Evolutionary conservation across 2,113 vertebrate species (phyloP), one percentile per base, ranked within the genome.

Genomic region (Onychorhynchus coronatus): DNA sequence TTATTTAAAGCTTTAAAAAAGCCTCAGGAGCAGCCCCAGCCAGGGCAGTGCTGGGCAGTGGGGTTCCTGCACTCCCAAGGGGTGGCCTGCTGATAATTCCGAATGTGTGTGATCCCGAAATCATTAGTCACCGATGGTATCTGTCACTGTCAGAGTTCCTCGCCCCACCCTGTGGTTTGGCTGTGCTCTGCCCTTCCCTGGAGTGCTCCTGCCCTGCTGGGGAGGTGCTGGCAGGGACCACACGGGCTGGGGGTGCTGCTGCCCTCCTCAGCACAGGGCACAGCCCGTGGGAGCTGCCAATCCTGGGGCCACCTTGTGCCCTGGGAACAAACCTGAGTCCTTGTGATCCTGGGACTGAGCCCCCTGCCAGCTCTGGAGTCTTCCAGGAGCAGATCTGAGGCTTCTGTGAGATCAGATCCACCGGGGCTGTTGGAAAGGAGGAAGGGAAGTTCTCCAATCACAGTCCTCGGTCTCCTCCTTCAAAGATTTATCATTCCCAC

Each of bases 1-100:
- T 96, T 89, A 65, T 89, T 93, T 91, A 91, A 96, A 89, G 76
- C 58, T 33, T 30, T 24, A 41, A 63, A 78, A 78, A 72, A 65
- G 86, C 31, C 58, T 61, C 21, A 2, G 68, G 76, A 63, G 33
- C 79, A 75, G 83, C 76, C 74, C 74, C 6, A 35, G 80, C 9
- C 83, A 24, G 59, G 0, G 8, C 84, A 31, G 10, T 18, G 52
- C 70, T 1, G 0, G 6, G 62, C 77, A 2, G 35, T 6, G 68
- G 13, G 74, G 41, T 39, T 42, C 3, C 63, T 44, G 75, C n/a
- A 17, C 92, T 91, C 62, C 88, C 16, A 12, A 20, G 2, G 37
- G 61, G 80, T 21, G 52, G 27, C 71, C 70, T 30, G 53, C 78
- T 76, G 90, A 23, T 83, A 44, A 73, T 53, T 61, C 74, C 79